Percentiles rank a stretch among this genome's conserved stretches.
These are phyloP conservation scores for Parochlus steinenii DNA, from an alignment of 2,888 invertebrate species.

Conservation along the genomic window DNA sequence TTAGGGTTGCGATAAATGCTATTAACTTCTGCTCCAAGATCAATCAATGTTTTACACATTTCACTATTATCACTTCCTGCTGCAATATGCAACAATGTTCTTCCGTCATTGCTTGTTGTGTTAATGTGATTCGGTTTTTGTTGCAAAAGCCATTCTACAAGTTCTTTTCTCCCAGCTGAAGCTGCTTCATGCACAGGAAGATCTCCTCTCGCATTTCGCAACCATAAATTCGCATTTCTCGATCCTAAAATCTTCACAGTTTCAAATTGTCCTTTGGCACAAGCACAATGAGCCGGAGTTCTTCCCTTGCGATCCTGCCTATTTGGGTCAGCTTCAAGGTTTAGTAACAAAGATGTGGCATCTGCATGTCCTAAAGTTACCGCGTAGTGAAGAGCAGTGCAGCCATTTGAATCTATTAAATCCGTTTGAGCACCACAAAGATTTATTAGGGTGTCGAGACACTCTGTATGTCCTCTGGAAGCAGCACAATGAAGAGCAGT, in stretches of 20 bases:
- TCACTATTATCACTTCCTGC: slow-evolving; percentile 87
- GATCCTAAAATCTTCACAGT: slow-evolving; percentile 56
- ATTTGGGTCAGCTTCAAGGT: slow-evolving; percentile 79
- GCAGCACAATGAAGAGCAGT: slow-evolving; percentile 95
- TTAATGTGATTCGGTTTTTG: slow-evolving; percentile 71
- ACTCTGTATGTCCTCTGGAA: slow-evolving; percentile 85
- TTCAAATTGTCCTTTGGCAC: slow-evolving; percentile 88
- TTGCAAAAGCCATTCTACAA: slow-evolving; percentile 75
- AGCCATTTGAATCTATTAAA: slow-evolving; percentile 82
- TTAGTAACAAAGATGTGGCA: slow-evolving; percentile 75
- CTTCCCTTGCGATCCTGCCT: slow-evolving; percentile 84
- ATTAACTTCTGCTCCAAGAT: slow-evolving; percentile 72
- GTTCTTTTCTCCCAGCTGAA: slow-evolving; percentile 72
- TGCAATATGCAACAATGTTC: slow-evolving; percentile 85
- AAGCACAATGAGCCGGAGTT: slow-evolving; percentile 87
- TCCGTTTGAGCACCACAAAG: slow-evolving; percentile 81
- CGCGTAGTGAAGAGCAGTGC: slow-evolving; percentile 91
- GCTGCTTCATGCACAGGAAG: slow-evolving; percentile 93
- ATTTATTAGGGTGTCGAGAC: slow-evolving; percentile 73
- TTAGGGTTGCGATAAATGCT: slow-evolving; percentile 66
- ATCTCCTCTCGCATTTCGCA: slow-evolving; percentile 85
- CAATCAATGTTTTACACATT: slow-evolving; percentile 74
- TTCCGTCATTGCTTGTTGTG: slow-evolving; percentile 81
- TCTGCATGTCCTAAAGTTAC: slow-evolving; percentile 92
- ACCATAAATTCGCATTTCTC: slow-evolving; percentile 78